Evolutionary conservation across 2,888 invertebrate species (phyloP).

Genomic region (Halocaridina rubra): DNA sequence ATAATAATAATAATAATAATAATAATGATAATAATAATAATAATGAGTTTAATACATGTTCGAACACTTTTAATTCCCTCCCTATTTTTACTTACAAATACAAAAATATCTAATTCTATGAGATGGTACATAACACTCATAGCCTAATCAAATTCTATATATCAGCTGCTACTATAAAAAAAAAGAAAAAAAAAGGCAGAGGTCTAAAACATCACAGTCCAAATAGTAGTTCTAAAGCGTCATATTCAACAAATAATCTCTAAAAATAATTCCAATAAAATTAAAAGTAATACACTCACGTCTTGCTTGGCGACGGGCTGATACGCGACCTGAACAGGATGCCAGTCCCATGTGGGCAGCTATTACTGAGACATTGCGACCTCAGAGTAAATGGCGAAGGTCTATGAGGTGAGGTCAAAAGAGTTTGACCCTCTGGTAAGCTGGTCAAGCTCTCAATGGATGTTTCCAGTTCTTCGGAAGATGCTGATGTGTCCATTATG

Average conservation of each 20-base stretch:
- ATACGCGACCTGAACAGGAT: conserved; percentile 52
- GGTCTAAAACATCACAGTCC: too few relatives aligned
- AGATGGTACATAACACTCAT: too few relatives aligned
- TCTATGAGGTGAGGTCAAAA: neutral
- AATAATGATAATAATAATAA: neutral
- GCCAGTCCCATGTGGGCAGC: conserved; percentile 39
- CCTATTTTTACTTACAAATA: neutral
- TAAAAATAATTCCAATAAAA: neutral
- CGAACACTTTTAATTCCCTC: neutral
- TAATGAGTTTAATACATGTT: neutral
- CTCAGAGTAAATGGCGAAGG: conserved; percentile 43
- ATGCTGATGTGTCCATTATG: conserved; percentile 17
- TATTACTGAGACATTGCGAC: conserved; percentile 23
- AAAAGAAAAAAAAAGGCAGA: too few relatives aligned
- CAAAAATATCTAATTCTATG: too few relatives aligned
- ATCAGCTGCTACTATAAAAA: too few relatives aligned
- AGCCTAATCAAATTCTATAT: too few relatives aligned
- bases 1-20: neutral
- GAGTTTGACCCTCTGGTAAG: neutral
- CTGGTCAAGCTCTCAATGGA: conserved; percentile 20
- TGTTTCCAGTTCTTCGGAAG: conserved; percentile 34
- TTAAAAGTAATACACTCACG: conserved; percentile 23
- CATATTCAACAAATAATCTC: neutral
- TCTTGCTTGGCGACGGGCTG: conserved; percentile 50
- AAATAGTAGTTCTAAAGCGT: too few relatives aligned